A percentile compares a stretch with the other conserved stretches of the same genome.
Conservation (phyloP, 2,797 vertebrate species). For the Tadarida brasiliensis region DNA sequence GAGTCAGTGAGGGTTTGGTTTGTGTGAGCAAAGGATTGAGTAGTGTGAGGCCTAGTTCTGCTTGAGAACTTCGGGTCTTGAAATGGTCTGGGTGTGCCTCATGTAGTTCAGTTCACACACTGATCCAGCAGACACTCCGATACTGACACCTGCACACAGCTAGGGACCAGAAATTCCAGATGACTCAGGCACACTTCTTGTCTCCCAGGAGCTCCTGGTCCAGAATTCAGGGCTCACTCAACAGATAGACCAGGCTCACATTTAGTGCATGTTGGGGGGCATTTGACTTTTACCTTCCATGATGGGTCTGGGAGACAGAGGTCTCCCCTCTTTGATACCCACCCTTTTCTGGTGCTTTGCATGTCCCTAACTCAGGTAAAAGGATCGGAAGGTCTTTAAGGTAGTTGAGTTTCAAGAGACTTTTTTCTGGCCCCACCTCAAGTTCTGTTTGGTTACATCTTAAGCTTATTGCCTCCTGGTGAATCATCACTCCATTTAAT, state of each 20-base stretch:
- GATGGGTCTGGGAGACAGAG: neutral
- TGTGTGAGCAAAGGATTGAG: neutral
- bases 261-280: neutral
- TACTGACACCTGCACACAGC: neutral
- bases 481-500: conserved; percentile 58
- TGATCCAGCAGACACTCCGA: rapidly evolving
- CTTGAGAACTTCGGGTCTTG: neutral
- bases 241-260: neutral
- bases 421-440: conserved; percentile 22
- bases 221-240: neutral
- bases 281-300: neutral
- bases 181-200: neutral
- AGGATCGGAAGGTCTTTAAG: neutral
- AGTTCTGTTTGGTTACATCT: neutral
- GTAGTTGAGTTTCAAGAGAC: neutral
- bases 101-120: neutral
- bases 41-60: neutral
- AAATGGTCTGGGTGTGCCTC: neutral
- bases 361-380: neutral
- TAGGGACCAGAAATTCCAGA: neutral
- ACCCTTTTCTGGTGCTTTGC: neutral
- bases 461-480: neutral
- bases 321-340: neutral
- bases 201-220: neutral
- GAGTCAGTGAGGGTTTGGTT: neutral